Conservation (phyloP, 2,888 invertebrate genomes). For the Periphyllus acericola region DNA sequence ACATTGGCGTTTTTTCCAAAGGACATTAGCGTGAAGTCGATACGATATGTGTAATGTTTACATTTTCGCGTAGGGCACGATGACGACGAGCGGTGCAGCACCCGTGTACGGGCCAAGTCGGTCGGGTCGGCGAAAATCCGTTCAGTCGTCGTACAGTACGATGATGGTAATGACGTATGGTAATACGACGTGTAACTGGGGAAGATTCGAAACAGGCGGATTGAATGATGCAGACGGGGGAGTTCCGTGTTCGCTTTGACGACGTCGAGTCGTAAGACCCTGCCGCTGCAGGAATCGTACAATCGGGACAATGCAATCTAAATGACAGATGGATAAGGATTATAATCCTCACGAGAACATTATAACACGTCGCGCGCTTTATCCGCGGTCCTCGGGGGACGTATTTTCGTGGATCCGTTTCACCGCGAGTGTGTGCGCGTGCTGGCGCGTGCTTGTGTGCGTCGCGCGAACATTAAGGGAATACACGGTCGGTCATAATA, state of each 20-base stretch:
- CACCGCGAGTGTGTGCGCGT: neutral
- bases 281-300: neutral
- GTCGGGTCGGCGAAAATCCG: too few species aligned
- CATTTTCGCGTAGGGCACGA: too few species aligned
- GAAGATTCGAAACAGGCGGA: neutral
- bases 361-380: slow-evolving; percentile 41
- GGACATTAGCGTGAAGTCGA: too few species aligned
- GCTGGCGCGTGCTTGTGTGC: too few species aligned
- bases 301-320: slow-evolving; percentile 22
- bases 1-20: too few species aligned
- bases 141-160: too few species aligned
- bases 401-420: slow-evolving; percentile 32
- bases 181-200: too few species aligned
- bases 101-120: too few species aligned
- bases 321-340: slow-evolving; percentile 54
- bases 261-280: neutral
- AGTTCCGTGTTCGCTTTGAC: slow-evolving; percentile 3
- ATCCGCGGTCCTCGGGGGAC: slow-evolving; percentile 11
- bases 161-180: too few species aligned
- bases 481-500: neutral
- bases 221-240: neutral
- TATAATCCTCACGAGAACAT: slow-evolving; percentile 23
- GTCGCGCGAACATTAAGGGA: neutral
- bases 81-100: too few species aligned
- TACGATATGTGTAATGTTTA: too few species aligned